A percentile compares a stretch with the other conserved stretches of the same genome.
These are phyloP conservation scores for Lepidurus packardi DNA, from an alignment of 1,140 invertebrate genomes.

Conservation along the genomic window DNA sequence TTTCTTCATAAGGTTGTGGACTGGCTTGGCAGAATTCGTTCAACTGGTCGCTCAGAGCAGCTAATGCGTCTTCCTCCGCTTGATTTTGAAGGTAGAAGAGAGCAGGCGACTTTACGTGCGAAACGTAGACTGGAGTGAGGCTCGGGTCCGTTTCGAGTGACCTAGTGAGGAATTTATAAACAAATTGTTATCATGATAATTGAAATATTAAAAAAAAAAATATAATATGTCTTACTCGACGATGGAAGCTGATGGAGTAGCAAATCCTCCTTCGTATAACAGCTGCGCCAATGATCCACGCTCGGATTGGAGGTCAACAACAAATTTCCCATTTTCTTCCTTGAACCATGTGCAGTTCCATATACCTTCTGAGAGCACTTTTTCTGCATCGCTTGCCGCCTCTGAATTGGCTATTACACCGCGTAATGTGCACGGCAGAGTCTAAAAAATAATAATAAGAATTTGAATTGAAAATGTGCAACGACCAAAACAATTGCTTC, in stretches of 20 bases:
- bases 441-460: neutral
- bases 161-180: neutral
- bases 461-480: neutral
- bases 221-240: too few relatives aligned
- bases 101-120: conserved; percentile 20
- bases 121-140: conserved; percentile 16
- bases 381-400: neutral
- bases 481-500: neutral
- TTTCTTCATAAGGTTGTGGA: neutral
- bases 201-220: too few relatives aligned
- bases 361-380: neutral
- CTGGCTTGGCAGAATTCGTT: neutral
- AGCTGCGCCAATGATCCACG: neutral
- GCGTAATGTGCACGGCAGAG: neutral
- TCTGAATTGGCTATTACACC: neutral
- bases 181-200: too few relatives aligned
- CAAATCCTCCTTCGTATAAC: neutral
- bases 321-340: neutral
- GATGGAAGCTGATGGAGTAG: neutral
- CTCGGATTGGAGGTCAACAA: neutral
- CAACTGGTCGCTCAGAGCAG: neutral
- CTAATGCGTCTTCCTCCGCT: conserved; percentile 21
- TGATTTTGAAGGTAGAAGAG: conserved; percentile 12
- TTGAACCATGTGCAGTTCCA: neutral
- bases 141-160: neutral